Percentiles rank a stretch among this genome's conserved stretches.
These are phyloP conservation scores for Esox lucius DNA, from an alignment of 2,797 vertebrate genomes.

Conservation along the genomic window DNA sequence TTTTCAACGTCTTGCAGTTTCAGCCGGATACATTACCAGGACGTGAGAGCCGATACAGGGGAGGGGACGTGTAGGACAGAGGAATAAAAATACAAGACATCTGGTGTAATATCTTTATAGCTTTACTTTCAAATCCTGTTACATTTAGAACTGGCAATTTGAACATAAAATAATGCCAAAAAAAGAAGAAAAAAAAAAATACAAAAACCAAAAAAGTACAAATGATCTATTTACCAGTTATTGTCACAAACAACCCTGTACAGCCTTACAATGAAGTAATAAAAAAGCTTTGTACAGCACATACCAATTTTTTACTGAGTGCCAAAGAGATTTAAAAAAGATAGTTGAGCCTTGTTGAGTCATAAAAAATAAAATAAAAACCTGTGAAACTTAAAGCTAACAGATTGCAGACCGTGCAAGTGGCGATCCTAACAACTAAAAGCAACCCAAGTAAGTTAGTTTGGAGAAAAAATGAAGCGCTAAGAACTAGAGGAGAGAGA, in stretches of 20 bases:
- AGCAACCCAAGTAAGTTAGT: conserved; percentile 74
- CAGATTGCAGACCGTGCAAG: conserved; percentile 78
- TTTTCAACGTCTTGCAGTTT: background rate
- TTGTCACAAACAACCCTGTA: conserved; percentile 99
- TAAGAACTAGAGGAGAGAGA: conserved; percentile 57
- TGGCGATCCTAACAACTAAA: conserved; percentile 77
- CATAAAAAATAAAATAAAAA: conserved; percentile 75
- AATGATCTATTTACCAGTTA: conserved; percentile 94
- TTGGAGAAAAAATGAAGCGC: conserved; percentile 67
- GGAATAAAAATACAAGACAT: conserved; percentile 55
- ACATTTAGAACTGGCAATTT: conserved; percentile 99
- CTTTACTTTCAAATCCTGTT: conserved; percentile 99
- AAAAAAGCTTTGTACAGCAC: conserved; percentile 99
- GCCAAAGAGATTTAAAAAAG: conserved; percentile 69
- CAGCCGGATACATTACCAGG: too few relatives aligned
- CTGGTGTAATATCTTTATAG: conserved; percentile 83
- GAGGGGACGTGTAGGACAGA: too few relatives aligned
- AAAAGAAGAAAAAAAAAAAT: conserved; percentile 72
- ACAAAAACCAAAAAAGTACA: conserved; percentile 79
- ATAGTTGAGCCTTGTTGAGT: conserved; percentile 75
- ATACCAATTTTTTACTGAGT: conserved; percentile 89
- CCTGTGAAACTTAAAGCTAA: conserved; percentile 73
- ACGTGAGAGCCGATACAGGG: too few relatives aligned
- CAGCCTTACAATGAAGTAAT: conserved; percentile 95
- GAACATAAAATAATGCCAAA: conserved; percentile 90